These are phyloP conservation scores for Catocala fraxini DNA, from an alignment of 2,888 invertebrate genomes.

Conservation along the genomic window DNA sequence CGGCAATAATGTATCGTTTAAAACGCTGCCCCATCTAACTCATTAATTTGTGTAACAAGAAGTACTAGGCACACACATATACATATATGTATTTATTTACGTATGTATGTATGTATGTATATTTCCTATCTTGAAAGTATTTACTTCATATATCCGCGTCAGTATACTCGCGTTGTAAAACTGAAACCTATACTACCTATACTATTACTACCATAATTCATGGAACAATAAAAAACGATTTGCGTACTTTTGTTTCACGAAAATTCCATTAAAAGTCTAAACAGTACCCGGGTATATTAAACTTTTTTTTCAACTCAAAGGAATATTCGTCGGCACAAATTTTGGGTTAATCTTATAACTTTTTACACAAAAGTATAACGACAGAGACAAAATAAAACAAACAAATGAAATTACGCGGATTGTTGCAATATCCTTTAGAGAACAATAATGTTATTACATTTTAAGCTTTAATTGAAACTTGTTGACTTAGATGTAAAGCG, in stretches of 20 bases:
- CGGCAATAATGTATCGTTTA: too few species aligned
- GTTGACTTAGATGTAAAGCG: slow-evolving; percentile 19
- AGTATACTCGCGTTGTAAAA: slow-evolving; percentile 42
- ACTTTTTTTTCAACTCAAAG: slow-evolving; percentile 59
- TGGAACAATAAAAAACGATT: slow-evolving; percentile 54
- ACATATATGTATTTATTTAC: too few species aligned
- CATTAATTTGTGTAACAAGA: too few species aligned
- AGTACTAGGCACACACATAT: too few species aligned
- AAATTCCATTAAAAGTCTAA: slow-evolving; percentile 70
- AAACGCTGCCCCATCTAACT: too few species aligned
- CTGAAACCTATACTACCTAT: slow-evolving; percentile 51
- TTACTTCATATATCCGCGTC: slow-evolving; percentile 32
- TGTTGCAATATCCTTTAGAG: slow-evolving; percentile 46
- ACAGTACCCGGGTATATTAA: slow-evolving; percentile 51
- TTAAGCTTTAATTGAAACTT: slow-evolving; percentile 36
- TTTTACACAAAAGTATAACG: slow-evolving; percentile 64
- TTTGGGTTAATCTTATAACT: slow-evolving; percentile 74
- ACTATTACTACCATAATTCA: too few species aligned
- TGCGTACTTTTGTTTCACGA: slow-evolving; percentile 53
- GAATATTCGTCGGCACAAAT: slow-evolving; percentile 66
- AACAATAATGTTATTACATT: slow-evolving; percentile 42
- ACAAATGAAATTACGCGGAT: slow-evolving; percentile 62
- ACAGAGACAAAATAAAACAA: slow-evolving; percentile 62
- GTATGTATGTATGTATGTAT: too few species aligned
- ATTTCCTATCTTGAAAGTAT: slow-evolving; percentile 30